Conservation (phyloP, 2,888 invertebrate genomes). For the Agapostemon virescens region DNA sequence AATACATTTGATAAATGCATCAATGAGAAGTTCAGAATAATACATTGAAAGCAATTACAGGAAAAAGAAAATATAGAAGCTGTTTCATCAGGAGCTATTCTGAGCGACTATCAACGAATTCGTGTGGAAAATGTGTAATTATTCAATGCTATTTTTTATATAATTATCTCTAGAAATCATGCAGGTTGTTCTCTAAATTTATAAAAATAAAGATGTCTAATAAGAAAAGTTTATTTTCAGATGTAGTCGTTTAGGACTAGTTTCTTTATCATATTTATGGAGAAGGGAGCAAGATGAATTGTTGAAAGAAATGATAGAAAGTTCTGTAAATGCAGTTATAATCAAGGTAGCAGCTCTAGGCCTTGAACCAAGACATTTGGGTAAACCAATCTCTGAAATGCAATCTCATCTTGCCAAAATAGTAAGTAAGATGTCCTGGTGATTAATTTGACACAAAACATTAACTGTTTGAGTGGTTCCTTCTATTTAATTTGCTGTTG, state of each 20-base stretch:
- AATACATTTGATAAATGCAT: background rate
- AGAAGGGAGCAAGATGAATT: conserved; percentile 96
- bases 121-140: conserved; percentile 98
- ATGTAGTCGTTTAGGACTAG: conserved; percentile 93
- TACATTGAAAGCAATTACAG: conserved; percentile 79
- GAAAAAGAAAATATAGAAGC: conserved; percentile 91
- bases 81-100: conserved; percentile 97
- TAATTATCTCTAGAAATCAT: background rate
- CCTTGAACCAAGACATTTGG: conserved; percentile 93
- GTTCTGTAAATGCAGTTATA: conserved; percentile 94
- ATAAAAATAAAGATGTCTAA: conserved; percentile 28
- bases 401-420: conserved; percentile 93
- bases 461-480: conserved; percentile 17
- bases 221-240: conserved; percentile 81
- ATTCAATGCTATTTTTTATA: conserved; percentile 52
- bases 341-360: conserved; percentile 99
- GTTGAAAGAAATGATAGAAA: conserved; percentile 97
- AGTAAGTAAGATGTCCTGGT: conserved; percentile 81
- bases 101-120: conserved; percentile 98
- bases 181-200: background rate
- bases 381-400: conserved; percentile 91
- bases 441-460: conserved; percentile 53
- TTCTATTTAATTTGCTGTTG: conserved; percentile 18
- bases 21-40: background rate
- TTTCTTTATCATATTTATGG: conserved; percentile 97